A percentile compares a stretch with the other conserved stretches of the same genome.
Conservation (phyloP, 2,797 vertebrate species). For the Coregonus ussuriensis region DNA sequence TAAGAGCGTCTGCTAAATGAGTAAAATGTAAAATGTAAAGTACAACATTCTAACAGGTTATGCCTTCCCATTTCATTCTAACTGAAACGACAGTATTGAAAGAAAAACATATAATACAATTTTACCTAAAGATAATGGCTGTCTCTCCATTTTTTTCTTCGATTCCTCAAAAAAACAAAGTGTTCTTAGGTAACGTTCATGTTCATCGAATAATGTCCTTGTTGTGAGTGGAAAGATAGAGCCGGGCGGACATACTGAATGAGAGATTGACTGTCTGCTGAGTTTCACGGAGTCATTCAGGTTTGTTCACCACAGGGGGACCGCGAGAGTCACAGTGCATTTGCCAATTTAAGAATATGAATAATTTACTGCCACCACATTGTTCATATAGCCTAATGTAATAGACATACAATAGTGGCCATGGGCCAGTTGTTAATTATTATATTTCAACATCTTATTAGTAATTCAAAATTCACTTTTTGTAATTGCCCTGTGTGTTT, state of each 20-base stretch:
- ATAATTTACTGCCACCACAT: conserved; percentile 33
- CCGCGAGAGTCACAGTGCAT: conserved; percentile 17
- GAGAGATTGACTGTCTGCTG: conserved; percentile 11
- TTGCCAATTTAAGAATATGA: conserved; percentile 30
- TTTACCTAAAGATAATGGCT: conserved; percentile 30
- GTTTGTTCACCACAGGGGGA: conserved; percentile 39
- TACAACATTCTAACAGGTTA: background rate
- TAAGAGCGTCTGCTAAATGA: too few species aligned
- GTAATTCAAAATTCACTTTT: background rate
- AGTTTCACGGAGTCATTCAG: conserved; percentile 37
- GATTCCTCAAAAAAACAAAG: conserved; percentile 7
- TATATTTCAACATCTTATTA: background rate
- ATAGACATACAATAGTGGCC: background rate
- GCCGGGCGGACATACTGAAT: background rate
- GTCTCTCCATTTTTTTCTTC: conserved; percentile 27
- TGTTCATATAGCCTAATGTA: background rate
- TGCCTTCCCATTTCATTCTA: background rate
- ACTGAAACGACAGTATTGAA: background rate
- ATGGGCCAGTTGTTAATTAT: background rate
- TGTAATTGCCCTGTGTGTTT: background rate
- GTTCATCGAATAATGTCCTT: conserved; percentile 3
- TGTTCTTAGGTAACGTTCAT: conserved; percentile 9
- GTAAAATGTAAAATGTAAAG: too few species aligned
- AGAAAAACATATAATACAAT: background rate
- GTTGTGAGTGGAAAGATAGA: background rate